Evolutionary conservation across 2,113 vertebrate species (phyloP).

Genomic region (Candoia aspera): DNA sequence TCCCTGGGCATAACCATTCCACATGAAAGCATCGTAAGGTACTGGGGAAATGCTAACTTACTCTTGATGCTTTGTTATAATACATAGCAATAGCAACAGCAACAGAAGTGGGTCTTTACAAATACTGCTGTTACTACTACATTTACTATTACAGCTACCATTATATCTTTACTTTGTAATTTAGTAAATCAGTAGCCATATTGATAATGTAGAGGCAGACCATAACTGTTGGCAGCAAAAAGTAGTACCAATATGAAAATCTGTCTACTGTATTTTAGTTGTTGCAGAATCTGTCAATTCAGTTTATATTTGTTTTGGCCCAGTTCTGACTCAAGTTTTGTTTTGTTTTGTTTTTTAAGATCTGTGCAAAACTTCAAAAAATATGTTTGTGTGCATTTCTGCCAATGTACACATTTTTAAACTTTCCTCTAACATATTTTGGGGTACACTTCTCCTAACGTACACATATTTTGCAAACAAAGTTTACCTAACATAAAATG

Average conservation of each 20-base stretch:
- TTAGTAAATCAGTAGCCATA: not conserved
- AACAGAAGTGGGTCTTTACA: not conserved
- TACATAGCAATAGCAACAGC: fast-evolving
- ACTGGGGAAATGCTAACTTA: not conserved
- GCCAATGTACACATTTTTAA: not conserved
- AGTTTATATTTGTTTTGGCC: not conserved
- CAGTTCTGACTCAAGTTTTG: not conserved
- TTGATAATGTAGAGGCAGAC: not conserved
- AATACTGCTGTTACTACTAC: not conserved
- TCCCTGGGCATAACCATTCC: not conserved
- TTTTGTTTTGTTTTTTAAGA: not conserved
- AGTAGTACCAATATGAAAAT: not conserved
- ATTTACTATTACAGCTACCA: not conserved
- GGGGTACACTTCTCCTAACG: not conserved
- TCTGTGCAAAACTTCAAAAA: not conserved
- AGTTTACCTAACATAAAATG: not conserved
- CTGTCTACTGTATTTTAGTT: not conserved
- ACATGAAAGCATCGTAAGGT: not conserved
- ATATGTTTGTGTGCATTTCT: not conserved
- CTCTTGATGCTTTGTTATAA: not conserved
- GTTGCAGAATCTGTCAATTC: not conserved
- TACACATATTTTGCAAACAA: not conserved
- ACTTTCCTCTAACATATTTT: not conserved
- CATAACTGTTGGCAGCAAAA: not conserved
- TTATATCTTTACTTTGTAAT: not conserved